phyloP scores from a whole-genome alignment of 2,888 invertebrate genomes.

The Coleophora flavipennella region DNA sequence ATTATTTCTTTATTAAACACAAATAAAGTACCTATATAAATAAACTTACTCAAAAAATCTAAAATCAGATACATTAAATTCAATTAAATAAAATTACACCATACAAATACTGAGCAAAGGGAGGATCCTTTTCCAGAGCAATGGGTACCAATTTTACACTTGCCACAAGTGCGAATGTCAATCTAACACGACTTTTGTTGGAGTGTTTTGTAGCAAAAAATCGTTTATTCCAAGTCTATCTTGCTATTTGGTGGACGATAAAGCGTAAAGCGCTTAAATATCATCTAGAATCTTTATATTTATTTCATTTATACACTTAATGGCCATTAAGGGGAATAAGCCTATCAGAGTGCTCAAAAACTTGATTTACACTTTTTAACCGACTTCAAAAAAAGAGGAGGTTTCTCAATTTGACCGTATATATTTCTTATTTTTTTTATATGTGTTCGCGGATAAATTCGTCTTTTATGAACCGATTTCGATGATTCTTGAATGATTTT shows the following conservation, averaged over 20 bases:
- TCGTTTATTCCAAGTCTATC: constrained; percentile 38
- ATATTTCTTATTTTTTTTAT: no score
- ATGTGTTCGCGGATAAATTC: no score
- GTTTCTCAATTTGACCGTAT: no score
- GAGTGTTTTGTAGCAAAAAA: constrained; percentile 51
- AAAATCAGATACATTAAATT: not conserved
- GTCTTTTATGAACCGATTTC: no score
- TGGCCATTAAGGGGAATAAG: no score
- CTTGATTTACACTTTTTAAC: no score
- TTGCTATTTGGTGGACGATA: constrained; percentile 10
- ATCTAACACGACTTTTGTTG: constrained; percentile 44
- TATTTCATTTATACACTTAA: no score
- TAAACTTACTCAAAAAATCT: constrained; percentile 36
- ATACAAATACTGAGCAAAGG: not conserved
- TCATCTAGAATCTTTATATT: not conserved
- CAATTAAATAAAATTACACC: no score
- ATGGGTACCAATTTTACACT: constrained; percentile 35
- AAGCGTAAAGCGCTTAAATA: constrained; percentile 23
- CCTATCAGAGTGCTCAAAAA: no score
- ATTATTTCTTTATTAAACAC: no score
- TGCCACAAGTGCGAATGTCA: constrained; percentile 51
- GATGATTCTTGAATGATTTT: no score
- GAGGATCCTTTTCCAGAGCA: constrained; percentile 28
- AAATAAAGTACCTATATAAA: not conserved
- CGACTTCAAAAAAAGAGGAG: no score